Base-by-base conservation (phyloP, 2,113 vertebrate species). In the Desmodus rotundus region DNA sequence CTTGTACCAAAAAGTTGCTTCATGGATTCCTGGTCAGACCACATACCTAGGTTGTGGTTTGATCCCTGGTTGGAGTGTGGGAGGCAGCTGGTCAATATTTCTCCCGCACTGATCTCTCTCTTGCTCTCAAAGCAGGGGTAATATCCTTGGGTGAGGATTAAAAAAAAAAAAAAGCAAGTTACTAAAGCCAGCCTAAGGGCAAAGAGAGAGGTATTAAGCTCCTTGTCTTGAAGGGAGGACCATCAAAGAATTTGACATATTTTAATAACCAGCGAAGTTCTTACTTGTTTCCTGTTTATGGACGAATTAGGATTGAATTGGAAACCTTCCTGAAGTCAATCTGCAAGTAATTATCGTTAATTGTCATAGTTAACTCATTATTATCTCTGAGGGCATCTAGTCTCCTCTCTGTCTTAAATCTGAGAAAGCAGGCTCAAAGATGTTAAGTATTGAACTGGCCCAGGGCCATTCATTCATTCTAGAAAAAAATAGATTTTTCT, bases 241-340 rank as follows among this genome's bases (percentile, higher is more conserved):
- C 80, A 33, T 77, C 24, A 41, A 17, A 81, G 47, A 63, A 58
- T 73, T 82, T 41, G n/a, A n/a, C 12, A 4, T 61, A 38, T 56
- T 90, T 77, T 91, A 85, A 36, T 94, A 83, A 56, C 20, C 20
- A 41, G n/a, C 58, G 38, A 15, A 85, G 16, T 54, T 77, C 22
- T 61, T 84, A 0, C 88, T 11, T 91, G 77, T 97, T 93, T 85
- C 70, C 17, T 87, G n/a, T 95, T 89, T n/a, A 61, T 81, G 67
- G 58, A n/a, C 74, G 56, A 80, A 72, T 96, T 77, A 45, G 38
- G n/a, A 36, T 85, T 93, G 86, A 95, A 85, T 22, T 20, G 43
- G 33, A 92, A 95, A 58, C 41, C 54, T 86, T 84, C 22, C 38
- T 83, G 15, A 89, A 82, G 87, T 93, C 68, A 58, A 0, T 87